Evolutionary conservation across 2,797 vertebrate genomes (phyloP), one percentile per base, ranked within the genome.

Genomic region (Varecia variegata): DNA sequence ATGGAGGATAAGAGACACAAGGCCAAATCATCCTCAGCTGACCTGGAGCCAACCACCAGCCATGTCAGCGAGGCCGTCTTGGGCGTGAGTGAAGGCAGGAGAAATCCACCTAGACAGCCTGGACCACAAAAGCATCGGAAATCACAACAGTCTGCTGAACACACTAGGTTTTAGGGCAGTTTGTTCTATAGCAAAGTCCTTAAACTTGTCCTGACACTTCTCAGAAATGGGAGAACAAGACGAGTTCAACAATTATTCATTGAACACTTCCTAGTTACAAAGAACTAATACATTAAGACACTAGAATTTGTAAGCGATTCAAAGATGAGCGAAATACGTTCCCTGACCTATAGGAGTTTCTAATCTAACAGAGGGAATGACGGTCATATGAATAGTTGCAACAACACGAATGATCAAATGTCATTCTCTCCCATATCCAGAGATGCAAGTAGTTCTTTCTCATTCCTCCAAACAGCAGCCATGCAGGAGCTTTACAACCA

Each of bases 211-310:
- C 70, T 56, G 38, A 68, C 93, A 81, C 62, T 13, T 91, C 38
- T 89, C n/a, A 80, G 73, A 93, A 95, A 93, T 62, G 43, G 70
- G 23, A 86, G 15, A 85, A 47, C 8, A 80, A 95, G 35, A 2
- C 27, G 2, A 86, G 21, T 35, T 94, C n/a, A 86, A 90, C 35
- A 85, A 43, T 67, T 71, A 68, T 79, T 83, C 40, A 45, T 15
- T 25, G 14, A 91, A 45, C 0, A 13, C 35, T 56, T 93, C 10
- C 60, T 60, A 73, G 38, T 43, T 56, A 35, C 18, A 76, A 92
- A 74, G 43, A 38, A 35, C 23, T 77, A 90, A 20, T 50, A 52
- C 3, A 85, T 2, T 2, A 71, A 88, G 14, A 71, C 47, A 60
- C 25, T 40, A 90, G 11, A 56, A 85, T n/a, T 60, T 35, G 71